Conservation (phyloP, 64 coral and sea anemone species). For the Dendronephthya gigantea region DNA sequence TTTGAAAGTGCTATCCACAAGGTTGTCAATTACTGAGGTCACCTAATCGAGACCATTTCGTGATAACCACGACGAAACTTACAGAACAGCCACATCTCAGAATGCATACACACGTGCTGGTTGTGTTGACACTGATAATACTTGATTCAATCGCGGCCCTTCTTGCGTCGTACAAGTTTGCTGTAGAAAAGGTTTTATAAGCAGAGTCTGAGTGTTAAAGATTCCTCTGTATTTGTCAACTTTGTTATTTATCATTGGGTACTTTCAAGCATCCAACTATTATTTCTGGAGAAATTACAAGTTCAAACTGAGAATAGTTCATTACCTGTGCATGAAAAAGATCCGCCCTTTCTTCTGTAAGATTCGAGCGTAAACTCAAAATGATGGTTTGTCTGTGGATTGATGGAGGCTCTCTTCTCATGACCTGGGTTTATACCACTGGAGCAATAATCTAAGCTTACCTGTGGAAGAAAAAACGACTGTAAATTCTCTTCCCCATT, state of each 20-base stretch:
- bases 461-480: background rate
- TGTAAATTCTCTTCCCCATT: no score
- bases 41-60: no score
- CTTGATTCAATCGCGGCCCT: background rate
- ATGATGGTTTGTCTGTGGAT: background rate
- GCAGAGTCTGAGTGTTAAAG: no score
- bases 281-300: no score
- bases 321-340: background rate
- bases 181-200: background rate
- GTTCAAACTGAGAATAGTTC: background rate
- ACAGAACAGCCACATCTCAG: background rate
- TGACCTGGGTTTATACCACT: background rate
- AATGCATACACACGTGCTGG: slow-evolving; percentile 10
- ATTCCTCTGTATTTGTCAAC: no score
- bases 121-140: background rate
- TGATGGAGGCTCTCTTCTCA: background rate
- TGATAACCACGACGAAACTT: no score
- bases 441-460: background rate
- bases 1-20: no score
- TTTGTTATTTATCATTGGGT: no score
- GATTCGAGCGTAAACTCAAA: background rate
- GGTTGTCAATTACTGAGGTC: no score
- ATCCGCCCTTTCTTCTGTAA: background rate
- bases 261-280: no score
- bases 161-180: background rate